phyloP scores from a whole-genome alignment of 1,140 invertebrate genomes.

The Meteorus sp. region DNA sequence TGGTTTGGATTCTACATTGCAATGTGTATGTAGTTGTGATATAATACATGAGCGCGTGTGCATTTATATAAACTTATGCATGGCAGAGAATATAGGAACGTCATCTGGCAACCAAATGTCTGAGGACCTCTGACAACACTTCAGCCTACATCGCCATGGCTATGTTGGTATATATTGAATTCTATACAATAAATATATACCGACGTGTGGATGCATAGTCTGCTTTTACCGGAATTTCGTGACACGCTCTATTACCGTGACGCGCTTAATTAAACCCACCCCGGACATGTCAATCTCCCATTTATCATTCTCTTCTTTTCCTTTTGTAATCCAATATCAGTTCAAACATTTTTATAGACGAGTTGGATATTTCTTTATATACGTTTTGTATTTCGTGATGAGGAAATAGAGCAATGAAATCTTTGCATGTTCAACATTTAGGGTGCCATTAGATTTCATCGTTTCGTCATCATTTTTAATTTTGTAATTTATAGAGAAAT shows the following conservation, averaged over 20 bases:
- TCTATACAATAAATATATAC: not conserved
- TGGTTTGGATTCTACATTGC: too few relatives aligned
- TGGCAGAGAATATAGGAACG: not conserved
- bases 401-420: too few relatives aligned
- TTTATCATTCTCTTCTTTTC: constrained; percentile 23
- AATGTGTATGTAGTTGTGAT: too few relatives aligned
- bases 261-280: constrained; percentile 9
- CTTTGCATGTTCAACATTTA: too few relatives aligned
- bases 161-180: too few relatives aligned
- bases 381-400: too few relatives aligned
- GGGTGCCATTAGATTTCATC: too few relatives aligned
- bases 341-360: too few relatives aligned
- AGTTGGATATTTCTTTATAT: too few relatives aligned
- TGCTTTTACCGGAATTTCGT: constrained; percentile 7
- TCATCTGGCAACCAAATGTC: constrained; percentile 27
- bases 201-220: too few relatives aligned
- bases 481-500: too few relatives aligned
- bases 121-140: not conserved
- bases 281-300: not conserved
- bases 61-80: constrained; percentile 13
- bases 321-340: not conserved
- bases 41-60: not conserved
- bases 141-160: not conserved
- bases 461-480: too few relatives aligned
- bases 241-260: not conserved